phyloP scores from a whole-genome alignment of 1,140 invertebrate species.

The Eumeta japonica region DNA sequence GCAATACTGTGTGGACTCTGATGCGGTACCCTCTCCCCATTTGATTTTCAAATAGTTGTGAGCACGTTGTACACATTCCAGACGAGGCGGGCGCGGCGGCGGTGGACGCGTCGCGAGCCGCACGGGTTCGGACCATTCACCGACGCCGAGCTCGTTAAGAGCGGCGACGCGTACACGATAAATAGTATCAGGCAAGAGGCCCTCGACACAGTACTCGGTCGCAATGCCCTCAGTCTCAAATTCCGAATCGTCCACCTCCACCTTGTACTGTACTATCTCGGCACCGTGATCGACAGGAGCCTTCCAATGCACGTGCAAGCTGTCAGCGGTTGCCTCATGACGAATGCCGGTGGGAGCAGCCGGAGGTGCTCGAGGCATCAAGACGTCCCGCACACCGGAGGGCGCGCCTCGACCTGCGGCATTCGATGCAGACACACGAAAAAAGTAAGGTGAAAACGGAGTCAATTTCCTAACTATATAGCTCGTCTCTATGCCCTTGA shows the following conservation, averaged over 20 bases:
- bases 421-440: constrained; percentile 77
- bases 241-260: constrained; percentile 71
- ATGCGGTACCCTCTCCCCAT: constrained; percentile 72
- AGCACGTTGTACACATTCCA: constrained; percentile 69
- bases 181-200: constrained; percentile 58
- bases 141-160: constrained; percentile 78
- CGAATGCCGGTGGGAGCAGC: constrained; percentile 63
- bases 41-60: constrained; percentile 84
- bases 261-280: constrained; percentile 71
- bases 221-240: constrained; percentile 60
- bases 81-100: constrained; percentile 72
- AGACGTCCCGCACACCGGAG: constrained; percentile 64
- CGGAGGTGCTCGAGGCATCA: constrained; percentile 73
- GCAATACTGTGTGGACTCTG: constrained; percentile 72
- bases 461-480: constrained; percentile 71
- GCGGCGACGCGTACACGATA: constrained; percentile 77
- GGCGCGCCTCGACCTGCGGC: constrained; percentile 71
- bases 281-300: constrained; percentile 70
- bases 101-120: constrained; percentile 71
- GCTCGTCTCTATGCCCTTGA: constrained; percentile 58
- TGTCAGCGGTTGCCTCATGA: constrained; percentile 64
- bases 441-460: constrained; percentile 77
- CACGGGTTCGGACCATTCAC: constrained; percentile 70
- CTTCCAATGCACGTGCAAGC: constrained; percentile 70
- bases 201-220: constrained; percentile 54